Evolutionary conservation across 2,888 invertebrate species (phyloP), one percentile per base, ranked within the genome.

Genomic region (Drosophila niveifrons): DNA sequence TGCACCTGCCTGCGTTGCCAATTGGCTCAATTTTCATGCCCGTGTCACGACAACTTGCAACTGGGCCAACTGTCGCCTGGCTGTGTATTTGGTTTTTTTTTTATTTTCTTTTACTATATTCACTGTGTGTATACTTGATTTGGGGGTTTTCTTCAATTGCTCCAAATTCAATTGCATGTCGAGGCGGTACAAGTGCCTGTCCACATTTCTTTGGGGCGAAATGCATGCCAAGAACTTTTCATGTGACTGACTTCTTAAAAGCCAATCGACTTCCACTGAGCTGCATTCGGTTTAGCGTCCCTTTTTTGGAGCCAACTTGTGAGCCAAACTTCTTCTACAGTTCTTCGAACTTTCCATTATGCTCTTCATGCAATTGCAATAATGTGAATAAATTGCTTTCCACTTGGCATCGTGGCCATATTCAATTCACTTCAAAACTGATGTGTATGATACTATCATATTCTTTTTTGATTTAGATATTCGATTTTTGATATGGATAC

Each of bases 181-280:
- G 65, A 66, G 74, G 62, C 58, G 64, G 46, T 47, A 15, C 61
- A 61, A 73, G 61, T 44, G 62, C 62, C 63, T 65, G 73, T 65
- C 64, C 84, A 73, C 83, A 72, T 68, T 80, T 74, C 72, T 72
- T 36, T 23, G 23, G 59, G 63, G 70, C 62, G 59, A 69, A 71
- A 67, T 55, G 65, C 72, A 85, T 56, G 53, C 64, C 67, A 73
- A 36, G 36, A 85, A 82, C 59, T 77, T 89, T 76, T 79, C 77
- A 79, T 88, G 79, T 75, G 88, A 88, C 75, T 82, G 86, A 80
- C 78, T 88, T 74, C 71, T 78, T 85, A 78, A 89, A 85, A 89
- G 88, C 82, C 85, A 89, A 85, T 88, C 78, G 83, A 85, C 80
- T 84, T 77, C 65, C 55, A 56, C 65, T 36, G 68, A 65, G 58